A percentile compares a stretch with the other conserved stretches of the same genome.
These are phyloP conservation scores for Gallirallus australis DNA, from an alignment of 2,797 vertebrate species.

Conservation along the genomic window DNA sequence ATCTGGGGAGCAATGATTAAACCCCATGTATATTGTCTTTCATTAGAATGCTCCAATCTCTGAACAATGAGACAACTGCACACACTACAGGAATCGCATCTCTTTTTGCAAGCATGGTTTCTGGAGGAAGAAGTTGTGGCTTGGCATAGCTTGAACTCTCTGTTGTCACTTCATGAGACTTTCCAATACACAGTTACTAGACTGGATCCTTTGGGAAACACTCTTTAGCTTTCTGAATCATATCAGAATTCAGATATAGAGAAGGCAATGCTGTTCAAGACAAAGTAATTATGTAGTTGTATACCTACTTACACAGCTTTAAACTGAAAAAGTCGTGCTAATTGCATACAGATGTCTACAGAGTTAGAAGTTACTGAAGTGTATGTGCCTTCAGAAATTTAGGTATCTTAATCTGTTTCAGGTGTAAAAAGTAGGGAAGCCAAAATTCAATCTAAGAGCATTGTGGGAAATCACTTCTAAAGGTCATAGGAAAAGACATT, in stretches of 20 bases:
- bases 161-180: neutral
- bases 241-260: neutral
- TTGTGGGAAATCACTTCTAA: neutral
- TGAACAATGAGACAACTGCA: neutral
- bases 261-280: neutral
- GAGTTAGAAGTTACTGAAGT: neutral
- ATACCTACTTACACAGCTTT: accelerated
- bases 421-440: neutral
- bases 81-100: neutral
- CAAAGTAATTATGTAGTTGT: neutral
- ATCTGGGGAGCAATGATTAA: neutral
- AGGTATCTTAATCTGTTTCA: neutral
- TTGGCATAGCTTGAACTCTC: neutral
- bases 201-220: neutral
- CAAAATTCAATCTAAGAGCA: neutral
- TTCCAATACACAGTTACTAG: neutral
- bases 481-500: neutral
- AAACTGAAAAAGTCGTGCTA: neutral
- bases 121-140: neutral
- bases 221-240: neutral
- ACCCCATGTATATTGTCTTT: neutral
- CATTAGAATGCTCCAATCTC: neutral
- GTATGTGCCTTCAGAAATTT: neutral
- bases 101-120: neutral
- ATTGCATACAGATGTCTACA: neutral